Base-by-base conservation (phyloP, 2,113 vertebrate genomes). In the Platysternon megacephalum region DNA sequence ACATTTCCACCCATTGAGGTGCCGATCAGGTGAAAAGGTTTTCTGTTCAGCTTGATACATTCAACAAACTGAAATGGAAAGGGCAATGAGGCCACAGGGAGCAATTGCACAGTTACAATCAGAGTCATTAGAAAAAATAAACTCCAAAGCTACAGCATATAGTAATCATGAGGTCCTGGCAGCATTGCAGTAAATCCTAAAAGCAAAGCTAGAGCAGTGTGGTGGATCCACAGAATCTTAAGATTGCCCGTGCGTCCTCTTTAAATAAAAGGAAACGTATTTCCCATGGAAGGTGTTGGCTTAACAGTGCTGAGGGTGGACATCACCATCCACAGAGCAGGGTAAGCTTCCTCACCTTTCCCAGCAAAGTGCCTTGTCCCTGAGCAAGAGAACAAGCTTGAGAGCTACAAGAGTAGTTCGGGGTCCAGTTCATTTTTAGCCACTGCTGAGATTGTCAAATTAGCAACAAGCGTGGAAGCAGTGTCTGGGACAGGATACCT, bases 1-100 rank as follows among this genome's bases (percentile, higher is more conserved):
- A 99, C 99, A 0, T 99, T 98, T 85, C 99, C 99, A 2, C 99
- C 99, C 99, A 99, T 99, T 55, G 99, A 99, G 39, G 98, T 99
- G 85, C 99, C 99, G 79, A 99, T 98, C 79, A 99, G 96, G 95
- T 99, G 99, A 96, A 99, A 99, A 16, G 99, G 98, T 91, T 98
- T 99, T 97, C 97, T 98, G 97, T 99, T 99, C 89, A 99, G 97
- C 87, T 98, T 98, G 97, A 99, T 96, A 90, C 98, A 98, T 97
- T 99, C 99, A 93, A 99, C 99, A 52, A 99, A 99, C 99, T 99
- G 97, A 86, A 90, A 93, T 49, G 44, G 55, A 96, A 97, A 92
- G 48, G 1, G 0, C 95, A 93, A 85, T 97, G 94, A 97, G 3
- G 42, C 16, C 78, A 91, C 14, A 87, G 16, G 3, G 85, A 96